phyloP scores from a whole-genome alignment of 2,113 vertebrate species.

The Aphelocoma coerulescens region DNA sequence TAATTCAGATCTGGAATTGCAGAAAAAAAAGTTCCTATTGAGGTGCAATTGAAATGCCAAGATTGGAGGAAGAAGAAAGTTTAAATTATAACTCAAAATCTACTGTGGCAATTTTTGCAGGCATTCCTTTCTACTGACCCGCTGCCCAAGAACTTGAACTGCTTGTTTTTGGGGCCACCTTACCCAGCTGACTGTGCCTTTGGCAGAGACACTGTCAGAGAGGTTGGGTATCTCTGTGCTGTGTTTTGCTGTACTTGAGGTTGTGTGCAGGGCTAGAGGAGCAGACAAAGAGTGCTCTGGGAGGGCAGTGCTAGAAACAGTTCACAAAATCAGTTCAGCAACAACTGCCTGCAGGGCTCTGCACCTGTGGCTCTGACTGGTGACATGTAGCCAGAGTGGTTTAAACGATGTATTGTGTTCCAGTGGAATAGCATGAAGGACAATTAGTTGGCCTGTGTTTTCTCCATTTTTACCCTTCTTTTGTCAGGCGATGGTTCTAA shows the following conservation, averaged over 20 bases:
- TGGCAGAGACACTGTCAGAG: neutral
- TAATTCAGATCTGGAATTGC: neutral
- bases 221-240: neutral
- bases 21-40: neutral
- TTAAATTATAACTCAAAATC: neutral
- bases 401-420: neutral
- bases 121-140: neutral
- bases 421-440: neutral
- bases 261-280: rapidly evolving
- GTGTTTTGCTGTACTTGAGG: neutral
- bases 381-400: neutral
- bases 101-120: neutral
- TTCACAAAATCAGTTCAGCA: neutral
- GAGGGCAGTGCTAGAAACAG: neutral
- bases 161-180: neutral
- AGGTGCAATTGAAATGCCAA: neutral
- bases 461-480: neutral
- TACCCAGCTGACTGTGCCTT: neutral
- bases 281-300: neutral
- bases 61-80: neutral
- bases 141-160: neutral
- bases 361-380: neutral
- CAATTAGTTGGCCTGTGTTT: neutral
- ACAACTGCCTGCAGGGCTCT: neutral
- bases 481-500: neutral